These are phyloP conservation scores for Microctonus hyperodae DNA, from an alignment of 2,888 invertebrate genomes.

Conservation along the genomic window DNA sequence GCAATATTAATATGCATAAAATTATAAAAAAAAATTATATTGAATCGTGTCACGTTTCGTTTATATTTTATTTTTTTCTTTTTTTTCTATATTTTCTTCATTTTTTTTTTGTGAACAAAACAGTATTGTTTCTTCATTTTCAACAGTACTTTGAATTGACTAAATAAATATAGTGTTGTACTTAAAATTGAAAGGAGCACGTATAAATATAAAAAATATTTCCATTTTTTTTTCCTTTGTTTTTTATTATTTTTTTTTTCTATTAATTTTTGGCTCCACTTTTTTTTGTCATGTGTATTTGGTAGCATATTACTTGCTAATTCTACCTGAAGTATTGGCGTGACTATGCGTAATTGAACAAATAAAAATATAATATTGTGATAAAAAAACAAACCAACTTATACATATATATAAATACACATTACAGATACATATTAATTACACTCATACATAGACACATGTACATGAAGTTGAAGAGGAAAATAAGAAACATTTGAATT, in stretches of 20 bases:
- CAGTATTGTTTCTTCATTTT: conserved; percentile 12
- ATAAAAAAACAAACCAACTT: conserved; percentile 37
- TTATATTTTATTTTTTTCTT: conserved; percentile 9
- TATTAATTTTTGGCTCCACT: no score
- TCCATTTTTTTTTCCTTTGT: conserved; percentile 19
- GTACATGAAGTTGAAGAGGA: not conserved
- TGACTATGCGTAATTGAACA: conserved; percentile 35
- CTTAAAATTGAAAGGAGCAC: conserved; percentile 8
- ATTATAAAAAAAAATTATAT: no score
- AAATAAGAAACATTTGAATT: not conserved
- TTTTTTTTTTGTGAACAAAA: no score
- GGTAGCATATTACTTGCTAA: conserved; percentile 32
- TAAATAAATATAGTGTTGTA: conserved; percentile 12
- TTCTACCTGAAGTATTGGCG: conserved; percentile 50
- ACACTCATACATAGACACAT: not conserved
- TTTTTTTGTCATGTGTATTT: conserved; percentile 14
- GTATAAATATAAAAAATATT: conserved; percentile 16
- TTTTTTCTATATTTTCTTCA: conserved; percentile 3
- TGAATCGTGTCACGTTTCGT: not conserved
- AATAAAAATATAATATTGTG: conserved; percentile 37
- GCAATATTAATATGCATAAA: conserved; percentile 37
- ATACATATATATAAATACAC: conserved; percentile 31
- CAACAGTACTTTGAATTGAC: conserved; percentile 3
- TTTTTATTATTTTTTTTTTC: no score
- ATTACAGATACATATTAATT: not conserved